Evolutionary conservation across 2,113 vertebrate species (phyloP).

Genomic region (Cyphomyrus plagiostoma): DNA sequence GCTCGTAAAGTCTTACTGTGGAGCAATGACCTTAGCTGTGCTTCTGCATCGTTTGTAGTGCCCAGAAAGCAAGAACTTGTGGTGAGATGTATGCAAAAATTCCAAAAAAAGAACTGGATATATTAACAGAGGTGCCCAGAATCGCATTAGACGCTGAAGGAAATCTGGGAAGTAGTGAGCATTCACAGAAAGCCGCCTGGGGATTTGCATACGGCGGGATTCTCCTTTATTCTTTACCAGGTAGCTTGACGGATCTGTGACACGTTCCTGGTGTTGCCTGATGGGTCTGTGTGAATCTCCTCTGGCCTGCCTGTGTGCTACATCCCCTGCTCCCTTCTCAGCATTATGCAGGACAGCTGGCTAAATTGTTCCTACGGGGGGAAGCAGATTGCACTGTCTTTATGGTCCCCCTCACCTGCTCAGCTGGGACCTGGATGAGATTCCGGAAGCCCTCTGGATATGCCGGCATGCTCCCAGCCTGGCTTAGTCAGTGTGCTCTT

Average conservation of each 20-base stretch:
- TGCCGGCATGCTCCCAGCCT: background rate
- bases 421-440: background rate
- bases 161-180: background rate
- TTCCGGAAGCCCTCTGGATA: background rate
- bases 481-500: background rate
- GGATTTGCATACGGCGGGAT: background rate
- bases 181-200: background rate
- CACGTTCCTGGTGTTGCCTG: background rate
- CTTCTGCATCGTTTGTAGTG: background rate
- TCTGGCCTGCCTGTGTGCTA: background rate
- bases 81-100: background rate
- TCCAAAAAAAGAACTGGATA: background rate
- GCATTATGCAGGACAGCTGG: background rate
- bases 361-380: background rate
- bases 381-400: slow-evolving; percentile 5
- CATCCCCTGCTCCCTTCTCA: background rate
- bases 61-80: background rate
- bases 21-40: background rate
- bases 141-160: background rate
- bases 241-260: background rate
- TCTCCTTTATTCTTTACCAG: background rate
- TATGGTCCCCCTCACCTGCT: background rate
- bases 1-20: background rate
- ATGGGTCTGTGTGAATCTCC: background rate
- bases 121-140: background rate